Percentiles rank a stretch among this genome's conserved stretches.
Conservation (phyloP, 2,888 invertebrate species). For the Apamea epomidion region DNA sequence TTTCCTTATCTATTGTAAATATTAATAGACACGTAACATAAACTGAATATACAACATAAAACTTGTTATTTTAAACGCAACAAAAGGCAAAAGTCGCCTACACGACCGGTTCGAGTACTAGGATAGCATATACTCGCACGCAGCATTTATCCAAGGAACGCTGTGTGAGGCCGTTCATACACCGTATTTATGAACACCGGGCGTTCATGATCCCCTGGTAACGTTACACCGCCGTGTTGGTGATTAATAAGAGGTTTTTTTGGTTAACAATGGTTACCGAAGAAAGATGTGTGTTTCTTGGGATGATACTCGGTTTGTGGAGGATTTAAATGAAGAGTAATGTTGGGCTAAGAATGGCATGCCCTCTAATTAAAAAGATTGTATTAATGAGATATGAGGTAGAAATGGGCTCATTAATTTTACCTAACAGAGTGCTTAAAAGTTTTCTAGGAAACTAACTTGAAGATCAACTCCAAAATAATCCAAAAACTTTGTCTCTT, state of each 20-base stretch:
- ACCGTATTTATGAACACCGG: constrained; percentile 87
- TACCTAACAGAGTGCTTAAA: constrained; percentile 33
- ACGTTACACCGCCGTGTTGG: constrained; percentile 81
- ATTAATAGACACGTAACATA: constrained; percentile 66
- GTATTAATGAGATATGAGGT: constrained; percentile 40
- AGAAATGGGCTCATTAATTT: constrained; percentile 56
- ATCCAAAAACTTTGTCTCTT: not conserved
- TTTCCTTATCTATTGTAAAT: constrained; percentile 66
- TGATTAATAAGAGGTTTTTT: constrained; percentile 81
- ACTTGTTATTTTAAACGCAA: constrained; percentile 68
- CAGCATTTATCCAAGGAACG: constrained; percentile 82
- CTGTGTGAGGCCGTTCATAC: constrained; percentile 87
- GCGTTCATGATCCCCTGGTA: constrained; percentile 82
- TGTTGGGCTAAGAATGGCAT: constrained; percentile 44
- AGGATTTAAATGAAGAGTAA: constrained; percentile 40
- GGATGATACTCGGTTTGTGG: constrained; percentile 28
- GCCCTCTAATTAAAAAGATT: constrained; percentile 58
- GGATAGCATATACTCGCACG: constrained; percentile 70
- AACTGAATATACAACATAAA: constrained; percentile 66
- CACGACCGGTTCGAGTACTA: constrained; percentile 79
- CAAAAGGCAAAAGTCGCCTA: constrained; percentile 79
- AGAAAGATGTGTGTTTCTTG: constrained; percentile 48
- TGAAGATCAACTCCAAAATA: not conserved
- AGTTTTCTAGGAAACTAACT: constrained; percentile 31
- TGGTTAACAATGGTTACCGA: constrained; percentile 59